Base-by-base conservation (phyloP, 1,140 invertebrate species). In the Drosophila leontia region DNA sequence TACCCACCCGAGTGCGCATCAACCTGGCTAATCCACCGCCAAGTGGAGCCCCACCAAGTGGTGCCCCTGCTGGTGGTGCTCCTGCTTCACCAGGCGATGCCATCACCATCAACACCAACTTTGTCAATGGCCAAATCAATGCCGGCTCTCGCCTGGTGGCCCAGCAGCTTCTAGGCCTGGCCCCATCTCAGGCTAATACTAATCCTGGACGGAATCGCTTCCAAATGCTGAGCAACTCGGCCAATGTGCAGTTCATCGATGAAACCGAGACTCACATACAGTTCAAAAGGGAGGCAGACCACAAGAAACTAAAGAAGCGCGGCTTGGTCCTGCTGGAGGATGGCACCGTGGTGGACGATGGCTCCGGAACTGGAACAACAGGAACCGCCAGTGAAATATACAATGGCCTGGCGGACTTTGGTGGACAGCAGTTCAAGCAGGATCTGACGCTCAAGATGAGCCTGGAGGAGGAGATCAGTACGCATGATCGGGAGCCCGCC, bases 401-500 rank as follows among this genome's bases (percentile, higher is more conserved):
- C 50, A 91, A 95, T 9, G 96, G 96, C 8, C 91, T 96, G 15
- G 94, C 95, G 6, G 95, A 94, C 55, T 95, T 96, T n/a, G 95
- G 95, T 0, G 93, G 94, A 7, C 95, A 95, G 51, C 80, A 91
- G 32, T 92, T 93, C 17, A 92, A 93, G 35, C 80, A 91, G 32
- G 85, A 93, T 37, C 61, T 93, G 7, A 82, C 61, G 0, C 32
- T 71, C 0, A 82, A 76, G 51, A 91, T 86, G 79, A 90, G 79
- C 13, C 58, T 93, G 19, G 78, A 92, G 76, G 82, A 93, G 93
- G 86, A 92, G 61, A 90, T 93, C 51, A 87, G 94, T 92, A 93
- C 94, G 44, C 94, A 96, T 35, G 96, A 96, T 77, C 94, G 96
- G n/a, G 96, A 97, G 76, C 96, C 96, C 0, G 96, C 96, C 0